Conservation (phyloP, 2,113 vertebrate genomes). For the Daubentonia madagascariensis region DNA sequence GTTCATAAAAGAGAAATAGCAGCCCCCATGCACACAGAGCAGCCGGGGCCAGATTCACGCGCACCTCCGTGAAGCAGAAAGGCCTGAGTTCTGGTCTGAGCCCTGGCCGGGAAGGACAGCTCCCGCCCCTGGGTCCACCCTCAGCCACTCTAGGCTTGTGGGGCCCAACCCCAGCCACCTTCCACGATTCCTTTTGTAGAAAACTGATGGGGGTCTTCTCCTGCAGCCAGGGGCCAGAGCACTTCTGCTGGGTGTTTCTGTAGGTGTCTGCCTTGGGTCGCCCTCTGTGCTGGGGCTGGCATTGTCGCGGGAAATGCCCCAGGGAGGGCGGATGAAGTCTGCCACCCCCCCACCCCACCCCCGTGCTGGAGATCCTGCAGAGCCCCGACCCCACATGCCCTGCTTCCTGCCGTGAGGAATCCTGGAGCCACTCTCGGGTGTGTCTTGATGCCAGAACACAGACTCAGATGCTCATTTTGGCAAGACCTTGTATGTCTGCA, state of each 20-base stretch:
- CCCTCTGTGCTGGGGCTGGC: too few relatives aligned
- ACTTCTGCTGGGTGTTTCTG: not conserved
- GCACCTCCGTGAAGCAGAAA: too few relatives aligned
- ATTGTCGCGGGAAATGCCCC: not conserved
- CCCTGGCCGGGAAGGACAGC: too few relatives aligned
- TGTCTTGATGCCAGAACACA: not conserved
- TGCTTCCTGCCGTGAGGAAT: not conserved
- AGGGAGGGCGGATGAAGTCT: not conserved
- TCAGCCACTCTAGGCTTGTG: not conserved
- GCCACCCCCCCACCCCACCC: too few relatives aligned
- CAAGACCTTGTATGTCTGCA: not conserved
- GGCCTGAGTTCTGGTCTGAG: too few relatives aligned
- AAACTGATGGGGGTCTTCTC: not conserved
- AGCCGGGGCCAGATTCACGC: too few relatives aligned
- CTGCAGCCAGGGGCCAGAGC: not conserved
- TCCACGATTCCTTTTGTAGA: too few relatives aligned
- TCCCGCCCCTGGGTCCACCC: too few relatives aligned
- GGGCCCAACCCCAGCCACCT: too few relatives aligned
- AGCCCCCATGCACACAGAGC: not conserved
- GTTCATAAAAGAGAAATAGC: not conserved
- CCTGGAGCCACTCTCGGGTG: not conserved
- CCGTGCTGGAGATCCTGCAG: not conserved
- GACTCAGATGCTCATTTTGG: not conserved
- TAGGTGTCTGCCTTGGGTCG: too few relatives aligned
- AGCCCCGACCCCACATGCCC: not conserved